Conservation (phyloP, 2,888 invertebrate species). For the Bombylius major region DNA sequence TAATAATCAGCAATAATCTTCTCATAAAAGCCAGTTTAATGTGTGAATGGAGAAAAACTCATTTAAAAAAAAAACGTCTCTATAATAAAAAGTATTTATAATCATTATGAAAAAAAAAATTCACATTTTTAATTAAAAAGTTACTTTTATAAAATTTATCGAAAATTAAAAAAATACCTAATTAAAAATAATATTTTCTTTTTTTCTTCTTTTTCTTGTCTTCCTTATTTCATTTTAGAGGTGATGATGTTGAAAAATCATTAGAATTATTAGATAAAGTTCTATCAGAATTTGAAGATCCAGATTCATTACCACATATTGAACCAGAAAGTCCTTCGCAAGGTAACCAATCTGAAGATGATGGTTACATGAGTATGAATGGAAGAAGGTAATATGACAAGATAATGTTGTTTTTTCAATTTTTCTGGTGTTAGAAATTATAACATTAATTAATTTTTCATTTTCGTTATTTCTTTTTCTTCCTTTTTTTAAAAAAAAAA, state of each 20-base stretch:
- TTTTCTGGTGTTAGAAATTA: too few species aligned
- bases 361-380: constrained; percentile 88
- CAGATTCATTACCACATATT: constrained; percentile 31
- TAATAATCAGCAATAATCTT: too few species aligned
- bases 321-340: constrained; percentile 59
- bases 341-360: constrained; percentile 79
- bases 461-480: not conserved
- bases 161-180: too few species aligned
- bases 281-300: constrained; percentile 80
- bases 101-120: too few species aligned
- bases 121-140: too few species aligned
- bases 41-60: too few species aligned
- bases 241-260: constrained; percentile 79
- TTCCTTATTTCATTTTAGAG: constrained; percentile 41
- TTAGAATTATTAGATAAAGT: constrained; percentile 80
- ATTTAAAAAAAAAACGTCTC: too few species aligned
- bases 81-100: too few species aligned
- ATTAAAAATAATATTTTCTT: too few species aligned
- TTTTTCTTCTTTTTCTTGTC: not conserved
- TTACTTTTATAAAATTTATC: too few species aligned
- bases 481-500: not conserved
- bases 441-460: not conserved
- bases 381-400: constrained; percentile 49
- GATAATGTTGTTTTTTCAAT: not conserved
- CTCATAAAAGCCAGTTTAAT: too few species aligned